phyloP scores from a whole-genome alignment of 1,140 invertebrate genomes.

The Gonatopus flavifemur region DNA sequence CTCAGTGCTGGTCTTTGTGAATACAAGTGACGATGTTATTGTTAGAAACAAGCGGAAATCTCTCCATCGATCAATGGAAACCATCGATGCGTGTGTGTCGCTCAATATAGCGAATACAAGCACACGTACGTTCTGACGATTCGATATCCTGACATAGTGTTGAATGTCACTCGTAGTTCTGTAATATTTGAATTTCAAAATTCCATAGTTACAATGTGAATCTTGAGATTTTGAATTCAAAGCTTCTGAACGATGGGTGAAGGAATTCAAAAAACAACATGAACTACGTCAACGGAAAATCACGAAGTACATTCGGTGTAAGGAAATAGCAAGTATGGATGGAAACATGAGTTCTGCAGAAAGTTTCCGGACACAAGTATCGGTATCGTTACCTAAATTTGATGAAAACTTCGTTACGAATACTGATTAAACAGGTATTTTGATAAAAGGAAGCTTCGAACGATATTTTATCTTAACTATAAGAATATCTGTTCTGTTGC shows the following conservation, averaged over 20 bases:
- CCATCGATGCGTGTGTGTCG: too few relatives aligned
- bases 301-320: slow-evolving; percentile 24
- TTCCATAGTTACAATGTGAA: too few relatives aligned
- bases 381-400: slow-evolving; percentile 1
- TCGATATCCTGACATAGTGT: too few relatives aligned
- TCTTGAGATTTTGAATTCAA: slow-evolving; percentile 19
- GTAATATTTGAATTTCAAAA: too few relatives aligned
- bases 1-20: too few relatives aligned
- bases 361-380: slow-evolving; percentile 9
- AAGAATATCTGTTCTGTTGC: slow-evolving; percentile 18
- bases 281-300: slow-evolving; percentile 26
- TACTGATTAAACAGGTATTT: slow-evolving; percentile 21
- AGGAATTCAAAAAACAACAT: slow-evolving; percentile 20
- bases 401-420: slow-evolving; percentile 14
- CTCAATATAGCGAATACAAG: too few relatives aligned
- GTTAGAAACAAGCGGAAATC: too few relatives aligned
- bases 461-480: slow-evolving; percentile 14
- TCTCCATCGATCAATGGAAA: too few relatives aligned
- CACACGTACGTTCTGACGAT: too few relatives aligned
- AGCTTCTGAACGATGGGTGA: slow-evolving; percentile 19
- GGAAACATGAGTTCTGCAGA: slow-evolving; percentile 21
- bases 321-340: slow-evolving; percentile 15
- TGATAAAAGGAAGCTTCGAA: too few relatives aligned
- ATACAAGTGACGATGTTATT: too few relatives aligned
- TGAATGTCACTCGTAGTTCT: too few relatives aligned